These are phyloP conservation scores for Scophthalmus maximus DNA, from an alignment of 2,113 vertebrate species.

Conservation along the genomic window DNA sequence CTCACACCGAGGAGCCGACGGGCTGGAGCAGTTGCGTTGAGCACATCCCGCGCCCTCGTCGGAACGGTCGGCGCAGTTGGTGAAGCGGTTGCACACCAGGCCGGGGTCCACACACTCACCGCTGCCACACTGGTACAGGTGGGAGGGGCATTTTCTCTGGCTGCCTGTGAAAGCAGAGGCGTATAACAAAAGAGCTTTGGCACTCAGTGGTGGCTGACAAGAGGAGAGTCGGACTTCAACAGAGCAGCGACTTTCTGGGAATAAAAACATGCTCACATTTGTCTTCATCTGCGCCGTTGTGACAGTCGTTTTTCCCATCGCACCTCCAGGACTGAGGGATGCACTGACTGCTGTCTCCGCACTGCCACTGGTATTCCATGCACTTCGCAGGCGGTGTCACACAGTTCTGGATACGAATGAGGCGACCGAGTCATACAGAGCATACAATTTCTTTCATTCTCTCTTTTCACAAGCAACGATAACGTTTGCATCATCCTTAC, in stretches of 20 bases:
- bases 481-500: constrained; percentile 59
- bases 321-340: constrained; percentile 88
- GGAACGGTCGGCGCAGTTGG: constrained; percentile 85
- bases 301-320: constrained; percentile 86
- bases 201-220: no score
- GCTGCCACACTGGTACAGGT: constrained; percentile 84
- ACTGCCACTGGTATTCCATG: constrained; percentile 84
- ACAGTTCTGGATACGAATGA: constrained; percentile 79
- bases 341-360: constrained; percentile 80
- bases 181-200: no score
- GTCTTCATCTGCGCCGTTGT: constrained; percentile 85
- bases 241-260: no score
- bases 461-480: background rate
- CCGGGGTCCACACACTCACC: constrained; percentile 80
- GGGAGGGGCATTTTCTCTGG: constrained; percentile 72
- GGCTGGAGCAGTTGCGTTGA: constrained; percentile 68
- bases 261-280: constrained; percentile 84
- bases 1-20: constrained; percentile 72
- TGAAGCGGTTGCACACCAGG: constrained; percentile 83
- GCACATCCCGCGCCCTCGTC: constrained; percentile 87
- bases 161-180: constrained; percentile 73
- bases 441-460: no score
- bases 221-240: no score
- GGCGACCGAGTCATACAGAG: no score
- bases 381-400: constrained; percentile 58